phyloP scores from a whole-genome alignment of 2,797 vertebrate genomes.

The Rhinophrynus dorsalis region DNA sequence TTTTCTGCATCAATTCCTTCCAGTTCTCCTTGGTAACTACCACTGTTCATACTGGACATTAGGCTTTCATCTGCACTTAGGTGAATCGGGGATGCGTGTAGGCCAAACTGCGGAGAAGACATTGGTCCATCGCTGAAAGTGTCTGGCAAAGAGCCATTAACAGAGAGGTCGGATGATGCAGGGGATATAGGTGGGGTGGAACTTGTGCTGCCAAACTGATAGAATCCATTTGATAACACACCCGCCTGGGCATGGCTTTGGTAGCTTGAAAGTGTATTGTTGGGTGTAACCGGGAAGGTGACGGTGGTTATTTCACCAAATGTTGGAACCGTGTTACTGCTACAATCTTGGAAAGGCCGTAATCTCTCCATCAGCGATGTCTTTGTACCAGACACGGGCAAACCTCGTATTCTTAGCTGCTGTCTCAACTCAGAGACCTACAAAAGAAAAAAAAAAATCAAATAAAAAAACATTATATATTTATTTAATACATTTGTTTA shows the following conservation, averaged over 20 bases:
- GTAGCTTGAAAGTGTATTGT: constrained; percentile 77
- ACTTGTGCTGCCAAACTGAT: constrained; percentile 90
- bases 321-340: constrained; percentile 66
- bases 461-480: not conserved
- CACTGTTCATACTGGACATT: constrained; percentile 66
- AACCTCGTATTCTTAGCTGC: constrained; percentile 90
- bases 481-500: not conserved
- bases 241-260: constrained; percentile 82
- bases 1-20: constrained; percentile 87
- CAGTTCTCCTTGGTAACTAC: constrained; percentile 67
- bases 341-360: constrained; percentile 87
- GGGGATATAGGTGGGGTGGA: constrained; percentile 94
- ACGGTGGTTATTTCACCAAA: constrained; percentile 87
- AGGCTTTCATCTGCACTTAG: constrained; percentile 78
- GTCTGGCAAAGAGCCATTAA: constrained; percentile 88
- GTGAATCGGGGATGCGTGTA: constrained; percentile 81
- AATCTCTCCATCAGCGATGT: constrained; percentile 91
- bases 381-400: constrained; percentile 96
- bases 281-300: constrained; percentile 89
- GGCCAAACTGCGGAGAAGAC: constrained; percentile 82
- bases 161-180: constrained; percentile 89
- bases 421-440: constrained; percentile 92
- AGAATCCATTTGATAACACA: constrained; percentile 84
- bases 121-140: constrained; percentile 89
- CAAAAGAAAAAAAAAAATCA: not conserved